Evolutionary conservation across 2,797 vertebrate genomes (phyloP).

Genomic region (Periparus ater): DNA sequence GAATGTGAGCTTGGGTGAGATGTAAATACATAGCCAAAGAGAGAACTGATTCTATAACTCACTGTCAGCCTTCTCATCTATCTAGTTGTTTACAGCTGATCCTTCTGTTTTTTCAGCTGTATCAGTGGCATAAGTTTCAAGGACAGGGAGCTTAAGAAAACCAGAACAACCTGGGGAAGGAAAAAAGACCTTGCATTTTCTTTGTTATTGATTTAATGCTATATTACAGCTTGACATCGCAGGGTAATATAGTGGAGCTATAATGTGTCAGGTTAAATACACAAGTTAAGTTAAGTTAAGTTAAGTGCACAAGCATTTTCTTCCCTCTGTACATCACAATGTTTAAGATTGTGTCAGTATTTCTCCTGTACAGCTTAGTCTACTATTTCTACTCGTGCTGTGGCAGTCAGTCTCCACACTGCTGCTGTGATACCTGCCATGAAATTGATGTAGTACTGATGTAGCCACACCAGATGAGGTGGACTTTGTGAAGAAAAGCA

Average conservation of each 20-base stretch:
- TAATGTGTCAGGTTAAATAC: conserved; percentile 43
- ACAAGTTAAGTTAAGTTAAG: no score
- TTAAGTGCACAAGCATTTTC: neutral
- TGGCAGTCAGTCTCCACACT: neutral
- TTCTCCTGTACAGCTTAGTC: neutral
- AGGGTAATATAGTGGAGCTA: neutral
- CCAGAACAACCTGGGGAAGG: neutral
- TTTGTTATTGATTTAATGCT: conserved; percentile 45
- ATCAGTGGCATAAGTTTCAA: conserved; percentile 33
- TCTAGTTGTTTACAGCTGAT: conserved; percentile 24
- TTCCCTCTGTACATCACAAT: neutral
- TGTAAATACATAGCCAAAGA: conserved; percentile 8
- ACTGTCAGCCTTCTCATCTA: conserved; percentile 13
- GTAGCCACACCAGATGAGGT: neutral
- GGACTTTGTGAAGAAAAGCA: neutral
- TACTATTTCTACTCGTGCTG: neutral
- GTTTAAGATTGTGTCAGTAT: conserved; percentile 1
- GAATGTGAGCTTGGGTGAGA: neutral
- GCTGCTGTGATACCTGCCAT: neutral
- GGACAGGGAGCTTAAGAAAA: conserved; percentile 28
- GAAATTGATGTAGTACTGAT: neutral
- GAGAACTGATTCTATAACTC: conserved; percentile 6
- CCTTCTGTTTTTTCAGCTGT: conserved; percentile 32
- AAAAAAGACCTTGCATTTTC: conserved; percentile 6
- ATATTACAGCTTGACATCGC: neutral